Evolutionary conservation across 2,797 vertebrate genomes (phyloP).

Genomic region (Triplophysa yarkandensis): DNA sequence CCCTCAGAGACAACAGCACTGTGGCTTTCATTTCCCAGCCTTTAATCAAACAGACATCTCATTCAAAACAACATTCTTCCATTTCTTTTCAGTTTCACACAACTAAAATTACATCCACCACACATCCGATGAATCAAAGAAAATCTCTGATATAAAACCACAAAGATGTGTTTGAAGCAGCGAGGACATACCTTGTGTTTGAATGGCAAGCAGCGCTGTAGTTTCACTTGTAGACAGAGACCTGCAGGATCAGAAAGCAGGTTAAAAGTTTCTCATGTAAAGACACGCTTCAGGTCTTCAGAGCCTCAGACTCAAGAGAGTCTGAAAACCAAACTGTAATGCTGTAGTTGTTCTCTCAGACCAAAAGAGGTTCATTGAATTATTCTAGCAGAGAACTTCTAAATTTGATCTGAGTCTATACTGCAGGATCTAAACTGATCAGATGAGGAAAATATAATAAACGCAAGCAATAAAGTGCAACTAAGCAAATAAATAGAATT

Average conservation of each 20-base stretch:
- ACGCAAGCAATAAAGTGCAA: no score
- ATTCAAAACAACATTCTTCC: not conserved
- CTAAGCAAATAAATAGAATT: no score
- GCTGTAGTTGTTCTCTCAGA: not conserved
- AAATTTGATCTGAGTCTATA: no score
- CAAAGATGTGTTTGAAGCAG: not conserved
- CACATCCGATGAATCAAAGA: not conserved
- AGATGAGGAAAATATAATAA: no score
- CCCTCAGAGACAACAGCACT: not conserved
- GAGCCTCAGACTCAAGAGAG: not conserved
- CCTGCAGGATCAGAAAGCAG: constrained; percentile 71
- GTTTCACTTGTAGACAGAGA: constrained; percentile 94
- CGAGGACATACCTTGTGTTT: constrained; percentile 91
- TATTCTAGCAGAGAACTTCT: no score
- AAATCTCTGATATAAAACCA: not conserved
- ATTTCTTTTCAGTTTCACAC: not conserved
- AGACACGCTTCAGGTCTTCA: not conserved
- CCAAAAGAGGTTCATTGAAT: not conserved
- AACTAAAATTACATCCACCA: not conserved
- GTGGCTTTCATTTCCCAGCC: not conserved
- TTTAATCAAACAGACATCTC: not conserved
- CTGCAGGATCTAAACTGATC: no score
- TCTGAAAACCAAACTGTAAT: not conserved
- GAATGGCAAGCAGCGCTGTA: constrained; percentile 93
- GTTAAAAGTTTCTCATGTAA: not conserved